Evolutionary conservation across 37 sponge, comb jelly and placozoan species (phyloP), one percentile per base, ranked within the genome.

Genomic region (Petrosia ficiformis): DNA sequence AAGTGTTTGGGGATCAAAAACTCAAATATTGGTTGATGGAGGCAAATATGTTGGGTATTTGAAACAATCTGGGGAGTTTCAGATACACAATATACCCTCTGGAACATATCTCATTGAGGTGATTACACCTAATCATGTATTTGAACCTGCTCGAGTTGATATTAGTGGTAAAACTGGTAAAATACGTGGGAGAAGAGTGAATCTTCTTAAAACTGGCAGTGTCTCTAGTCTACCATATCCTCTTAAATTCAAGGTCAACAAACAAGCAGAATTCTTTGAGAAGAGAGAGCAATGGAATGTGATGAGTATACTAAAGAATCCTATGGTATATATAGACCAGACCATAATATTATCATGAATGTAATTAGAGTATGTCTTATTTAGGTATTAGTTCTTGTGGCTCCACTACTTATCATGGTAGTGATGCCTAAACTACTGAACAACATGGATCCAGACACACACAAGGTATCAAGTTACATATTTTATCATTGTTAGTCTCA

Each of bases 31-130:
- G 0, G 80, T 87, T 2, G 85, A 92, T 63, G 96, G 93, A 16
- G 92, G 92, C 14, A 56, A 61, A n/a, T 89, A 52, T 38, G 28
- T 42, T 52, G 96, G 96, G 24, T 92, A 78, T 41, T 42, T 95
- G 42, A 82, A 75, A 59, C 24, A 65, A n/a, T 86, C 88, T 35
- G 96, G 96, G 16, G 71, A 78, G 25, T 95, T 95, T 63, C 60
- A 57, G 6, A 78, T 95, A 30, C 71, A 77, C 32, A 72, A 73
- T 65, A 86, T 97, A 2, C 87, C 90, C 1, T 79, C 98, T 42
- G 98, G 98, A 31, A 80, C 95, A 24, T 91, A 94, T 54, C 73
- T 97, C 0, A 88, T 97, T 1, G 93, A 97, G 52, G 95, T 97
- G 5, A 16, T 73, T 2, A 77, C 89, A 42, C 90, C 95, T 2